Percentiles rank a stretch among this genome's conserved stretches.
Evolutionary conservation across 2,888 invertebrate species (phyloP).

Genomic region (Coleophora flavipennella): DNA sequence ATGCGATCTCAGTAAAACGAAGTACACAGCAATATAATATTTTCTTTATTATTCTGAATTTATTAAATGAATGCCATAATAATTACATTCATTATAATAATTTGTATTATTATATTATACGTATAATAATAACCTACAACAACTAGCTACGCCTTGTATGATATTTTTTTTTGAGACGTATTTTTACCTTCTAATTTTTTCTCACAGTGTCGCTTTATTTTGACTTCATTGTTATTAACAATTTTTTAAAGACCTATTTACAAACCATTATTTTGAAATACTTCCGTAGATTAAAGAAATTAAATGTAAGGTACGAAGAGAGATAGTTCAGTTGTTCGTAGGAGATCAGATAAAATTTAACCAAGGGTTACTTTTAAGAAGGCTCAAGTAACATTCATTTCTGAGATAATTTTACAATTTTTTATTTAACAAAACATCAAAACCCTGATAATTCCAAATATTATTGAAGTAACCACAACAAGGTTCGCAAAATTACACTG

Average conservation of each 20-base stretch:
- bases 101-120: too few species aligned
- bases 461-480: conserved; percentile 54
- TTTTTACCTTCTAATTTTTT: conserved; percentile 64
- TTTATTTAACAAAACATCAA: conserved; percentile 50
- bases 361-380: too few species aligned
- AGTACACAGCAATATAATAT: conserved; percentile 46
- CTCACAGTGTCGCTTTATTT: conserved; percentile 72
- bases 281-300: conserved; percentile 31
- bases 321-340: conserved; percentile 22
- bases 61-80: conserved; percentile 27
- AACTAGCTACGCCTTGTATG: conserved; percentile 62
- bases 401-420: too few species aligned
- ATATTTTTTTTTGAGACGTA: conserved; percentile 60
- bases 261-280: conserved; percentile 35
- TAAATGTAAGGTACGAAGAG: conserved; percentile 37
- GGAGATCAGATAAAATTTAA: too few species aligned
- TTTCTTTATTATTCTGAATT: conserved; percentile 14
- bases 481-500: conserved; percentile 53
- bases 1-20: conserved; percentile 39
- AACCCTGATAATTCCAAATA: conserved; percentile 71
- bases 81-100: conserved; percentile 12
- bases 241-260: conserved; percentile 51
- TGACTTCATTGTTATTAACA: conserved; percentile 66
- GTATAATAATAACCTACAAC: conserved; percentile 40
- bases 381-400: too few species aligned